phyloP scores from a whole-genome alignment of 2,113 vertebrate genomes.

The Nyctibius bracteatus region DNA sequence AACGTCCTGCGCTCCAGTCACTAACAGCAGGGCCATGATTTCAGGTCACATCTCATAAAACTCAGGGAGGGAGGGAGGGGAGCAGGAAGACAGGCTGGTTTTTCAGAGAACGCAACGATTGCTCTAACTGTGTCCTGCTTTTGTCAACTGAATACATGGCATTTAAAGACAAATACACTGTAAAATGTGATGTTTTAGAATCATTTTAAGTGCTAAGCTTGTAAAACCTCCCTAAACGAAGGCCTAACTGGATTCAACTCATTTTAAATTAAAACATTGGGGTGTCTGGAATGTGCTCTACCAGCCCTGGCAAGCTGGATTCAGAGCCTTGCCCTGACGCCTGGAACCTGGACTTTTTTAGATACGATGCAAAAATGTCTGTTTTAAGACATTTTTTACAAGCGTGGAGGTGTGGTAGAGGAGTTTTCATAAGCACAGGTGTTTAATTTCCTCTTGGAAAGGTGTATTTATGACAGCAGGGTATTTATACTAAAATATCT shows the following conservation, averaged over 20 bases:
- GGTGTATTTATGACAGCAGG: not conserved
- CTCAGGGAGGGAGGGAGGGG: not conserved
- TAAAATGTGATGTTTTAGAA: not conserved
- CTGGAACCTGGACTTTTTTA: not conserved
- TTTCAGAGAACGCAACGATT: not conserved
- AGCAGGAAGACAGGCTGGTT: not conserved
- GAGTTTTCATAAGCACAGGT: not conserved
- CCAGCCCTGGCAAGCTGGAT: not conserved
- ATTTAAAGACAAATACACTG: not conserved
- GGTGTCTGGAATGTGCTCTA: not conserved
- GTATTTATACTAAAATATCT: not conserved
- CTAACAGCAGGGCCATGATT: not conserved
- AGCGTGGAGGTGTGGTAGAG: not conserved
- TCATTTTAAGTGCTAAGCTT: not conserved
- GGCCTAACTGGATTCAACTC: not conserved
- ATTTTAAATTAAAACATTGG: not conserved
- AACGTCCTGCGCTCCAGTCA: not conserved
- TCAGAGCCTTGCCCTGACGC: not conserved
- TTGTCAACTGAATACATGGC: not conserved
- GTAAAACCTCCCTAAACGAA: not conserved
- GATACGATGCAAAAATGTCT: not conserved
- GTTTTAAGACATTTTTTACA: not conserved
- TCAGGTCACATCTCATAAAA: not conserved
- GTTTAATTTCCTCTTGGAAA: constrained; percentile 7
- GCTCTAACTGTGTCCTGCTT: not conserved